Evolutionary conservation across 2,113 vertebrate species (phyloP), one percentile per base, ranked within the genome.

Genomic region (Helogale parvula): DNA sequence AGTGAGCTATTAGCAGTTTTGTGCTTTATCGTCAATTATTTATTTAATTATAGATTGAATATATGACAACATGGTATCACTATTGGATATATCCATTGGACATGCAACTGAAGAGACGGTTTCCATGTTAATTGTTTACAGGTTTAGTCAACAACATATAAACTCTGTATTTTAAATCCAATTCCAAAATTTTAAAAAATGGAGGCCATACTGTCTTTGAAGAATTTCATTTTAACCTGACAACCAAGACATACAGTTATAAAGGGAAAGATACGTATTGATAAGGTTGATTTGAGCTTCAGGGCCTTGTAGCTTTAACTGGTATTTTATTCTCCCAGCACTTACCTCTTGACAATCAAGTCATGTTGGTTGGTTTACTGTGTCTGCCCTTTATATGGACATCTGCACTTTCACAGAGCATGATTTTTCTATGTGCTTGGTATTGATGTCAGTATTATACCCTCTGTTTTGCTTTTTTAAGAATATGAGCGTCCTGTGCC

Each of bases 381-480:
- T 45, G 29, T 81, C 71, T 93, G 50, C 13, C 60, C 29, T 90
- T 80, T 66, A 23, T 33, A 6, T 1, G 74, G 60, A 86, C 57
- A 82, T 52, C 72, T 86, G 60, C 25, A 7, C 0, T 84, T 60
- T 7, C 80, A 33, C 5, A 31, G 27, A 54, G 15, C 4, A 3
- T 47, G 17, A 4, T 84, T 82, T 88, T 77, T 93, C 88, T 81
- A 1, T 23, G 35, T 83, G 31, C 19, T 94, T 95, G 38, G 23
- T 60, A 35, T 3, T 60, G 76, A 88, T 63, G 66, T 93, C 88
- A 77, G 19, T 57, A 52, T 85, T 35, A 54, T 41, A 80, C 29
- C 10, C 16, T 54, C 21, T 88, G 41, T 41, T 69, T 92, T 89
- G 35, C 33, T 77, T 91, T 94, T 92, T 90, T 50, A 50, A 97